Percentiles rank a stretch among this genome's conserved stretches.
Evolutionary conservation across 1,140 invertebrate species (phyloP).

Genomic region (Ectropis grisescens): DNA sequence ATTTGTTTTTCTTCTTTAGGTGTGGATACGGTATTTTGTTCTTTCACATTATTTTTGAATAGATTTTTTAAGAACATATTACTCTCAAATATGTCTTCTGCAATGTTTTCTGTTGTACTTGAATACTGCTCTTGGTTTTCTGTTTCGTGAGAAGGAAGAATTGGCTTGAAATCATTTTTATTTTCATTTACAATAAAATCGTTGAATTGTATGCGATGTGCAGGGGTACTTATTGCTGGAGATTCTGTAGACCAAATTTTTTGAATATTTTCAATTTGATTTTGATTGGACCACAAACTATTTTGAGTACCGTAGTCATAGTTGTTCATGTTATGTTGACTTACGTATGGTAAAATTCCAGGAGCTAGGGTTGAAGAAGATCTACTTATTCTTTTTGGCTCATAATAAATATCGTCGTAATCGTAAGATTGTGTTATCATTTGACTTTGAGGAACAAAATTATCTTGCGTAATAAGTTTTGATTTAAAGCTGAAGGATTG

Average conservation of each 20-base stretch:
- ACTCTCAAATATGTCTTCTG: constrained; percentile 27
- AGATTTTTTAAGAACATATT: constrained; percentile 50
- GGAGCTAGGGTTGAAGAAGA: too few relatives aligned
- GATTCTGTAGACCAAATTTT: too few relatives aligned
- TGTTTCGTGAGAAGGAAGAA: constrained; percentile 15
- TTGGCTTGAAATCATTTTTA: constrained; percentile 31
- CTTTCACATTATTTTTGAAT: constrained; percentile 21
- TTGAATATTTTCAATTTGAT: too few relatives aligned
- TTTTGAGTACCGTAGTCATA: too few relatives aligned
- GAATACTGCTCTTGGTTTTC: constrained; percentile 10
- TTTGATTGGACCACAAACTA: too few relatives aligned
- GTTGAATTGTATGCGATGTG: constrained; percentile 14
- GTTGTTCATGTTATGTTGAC: too few relatives aligned
- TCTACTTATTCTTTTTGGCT: too few relatives aligned
- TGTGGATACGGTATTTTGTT: constrained; percentile 4
- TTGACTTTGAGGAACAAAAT: constrained; percentile 34
- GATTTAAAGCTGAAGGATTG: constrained; percentile 9
- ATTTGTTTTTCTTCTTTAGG: constrained; percentile 3
- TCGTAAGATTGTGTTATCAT: constrained; percentile 31
- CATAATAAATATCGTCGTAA: constrained; percentile 30
- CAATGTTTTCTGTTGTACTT: constrained; percentile 22
- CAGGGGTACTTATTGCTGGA: constrained; percentile 1
- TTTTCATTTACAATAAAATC: constrained; percentile 21
- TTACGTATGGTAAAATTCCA: too few relatives aligned
- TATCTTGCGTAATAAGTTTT: constrained; percentile 15